Evolutionary conservation across 2,888 invertebrate genomes (phyloP).

Genomic region (Brachynemurus nebulosus): DNA sequence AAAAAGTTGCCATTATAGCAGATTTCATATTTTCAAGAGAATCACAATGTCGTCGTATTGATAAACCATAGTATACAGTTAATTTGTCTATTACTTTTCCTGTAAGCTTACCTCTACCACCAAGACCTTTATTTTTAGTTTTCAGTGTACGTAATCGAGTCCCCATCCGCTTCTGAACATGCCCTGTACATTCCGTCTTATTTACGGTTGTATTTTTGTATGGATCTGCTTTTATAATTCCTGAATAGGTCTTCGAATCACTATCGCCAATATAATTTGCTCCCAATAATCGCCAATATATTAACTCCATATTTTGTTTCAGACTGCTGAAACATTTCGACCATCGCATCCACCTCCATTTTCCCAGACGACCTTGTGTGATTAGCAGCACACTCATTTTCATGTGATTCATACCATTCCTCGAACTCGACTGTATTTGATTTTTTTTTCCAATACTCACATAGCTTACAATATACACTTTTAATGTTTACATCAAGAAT

Average conservation of each 20-base stretch:
- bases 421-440: constrained; percentile 13
- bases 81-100: constrained; percentile 19
- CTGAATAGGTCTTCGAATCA: constrained; percentile 16
- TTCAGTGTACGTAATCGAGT: not conserved
- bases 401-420: constrained; percentile 15
- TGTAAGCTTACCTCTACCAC: constrained; percentile 18
- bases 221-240: constrained; percentile 14
- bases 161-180: constrained; percentile 1
- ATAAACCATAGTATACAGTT: constrained; percentile 20
- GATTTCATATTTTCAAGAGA: constrained; percentile 18
- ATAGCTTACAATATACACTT: constrained; percentile 15
- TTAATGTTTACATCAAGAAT: constrained; percentile 12
- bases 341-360: constrained; percentile 3
- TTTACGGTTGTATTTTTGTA: constrained; percentile 14
- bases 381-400: constrained; percentile 13
- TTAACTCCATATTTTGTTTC: constrained; percentile 5
- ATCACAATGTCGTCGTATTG: constrained; percentile 19
- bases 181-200: no score
- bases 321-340: constrained; percentile 3
- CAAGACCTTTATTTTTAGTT: constrained; percentile 14
- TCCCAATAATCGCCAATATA: no score
- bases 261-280: constrained; percentile 14
- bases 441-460: constrained; percentile 15
- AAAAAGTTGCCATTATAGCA: constrained; percentile 14
- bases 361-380: constrained; percentile 2